Percentiles rank a stretch among this genome's conserved stretches.
Evolutionary conservation across 2,797 vertebrate species (phyloP).

Genomic region (Danio albolineatus): DNA sequence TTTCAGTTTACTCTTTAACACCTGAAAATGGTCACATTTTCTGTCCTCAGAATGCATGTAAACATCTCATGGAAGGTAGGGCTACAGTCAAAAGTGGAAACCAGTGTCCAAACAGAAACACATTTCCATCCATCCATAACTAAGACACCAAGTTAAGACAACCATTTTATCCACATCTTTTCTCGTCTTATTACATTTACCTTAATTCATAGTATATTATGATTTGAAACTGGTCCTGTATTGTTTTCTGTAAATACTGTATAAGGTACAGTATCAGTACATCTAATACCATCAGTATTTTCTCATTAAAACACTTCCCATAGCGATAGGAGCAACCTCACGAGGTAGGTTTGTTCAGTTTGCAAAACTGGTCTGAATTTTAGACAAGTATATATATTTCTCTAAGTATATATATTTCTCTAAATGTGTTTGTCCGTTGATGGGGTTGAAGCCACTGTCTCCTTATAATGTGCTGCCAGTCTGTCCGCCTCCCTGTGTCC

Average conservation of each 20-base stretch:
- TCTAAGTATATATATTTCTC: too few species aligned
- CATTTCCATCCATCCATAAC: too few species aligned
- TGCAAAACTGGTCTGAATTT: neutral
- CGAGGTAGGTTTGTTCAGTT: constrained; percentile 5
- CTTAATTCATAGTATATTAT: neutral
- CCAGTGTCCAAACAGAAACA: too few species aligned
- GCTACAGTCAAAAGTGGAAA: too few species aligned
- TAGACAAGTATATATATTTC: neutral
- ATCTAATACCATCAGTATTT: neutral
- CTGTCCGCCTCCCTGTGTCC: constrained; percentile 67
- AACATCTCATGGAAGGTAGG: too few species aligned
- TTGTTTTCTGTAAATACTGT: too few species aligned
- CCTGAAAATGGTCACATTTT: too few species aligned
- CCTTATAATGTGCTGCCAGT: constrained; percentile 52
- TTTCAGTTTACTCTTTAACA: too few species aligned
- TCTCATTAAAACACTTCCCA: neutral
- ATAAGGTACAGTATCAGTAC: neutral
- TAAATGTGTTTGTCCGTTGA: constrained; percentile 18
- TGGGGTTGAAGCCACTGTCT: constrained; percentile 2
- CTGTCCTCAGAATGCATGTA: too few species aligned
- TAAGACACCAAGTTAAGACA: too few species aligned
- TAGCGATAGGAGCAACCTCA: neutral
- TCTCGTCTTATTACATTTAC: neutral
- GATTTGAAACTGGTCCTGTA: too few species aligned
- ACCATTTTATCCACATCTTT: too few species aligned